Evolutionary conservation across 2,113 vertebrate genomes (phyloP).

Genomic region (Ursus arctos): DNA sequence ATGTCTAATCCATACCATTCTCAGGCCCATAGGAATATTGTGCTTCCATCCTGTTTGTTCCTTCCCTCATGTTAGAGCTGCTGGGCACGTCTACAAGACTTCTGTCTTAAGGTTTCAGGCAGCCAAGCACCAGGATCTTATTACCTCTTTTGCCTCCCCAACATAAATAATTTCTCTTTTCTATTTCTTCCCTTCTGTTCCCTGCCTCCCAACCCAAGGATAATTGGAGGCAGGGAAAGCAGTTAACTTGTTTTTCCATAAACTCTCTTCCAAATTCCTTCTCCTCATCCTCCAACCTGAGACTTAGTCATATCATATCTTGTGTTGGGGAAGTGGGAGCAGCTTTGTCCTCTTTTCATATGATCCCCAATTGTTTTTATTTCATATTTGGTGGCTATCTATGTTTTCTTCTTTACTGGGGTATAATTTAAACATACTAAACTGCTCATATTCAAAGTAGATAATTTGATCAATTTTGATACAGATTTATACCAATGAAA

Average conservation of each 20-base stretch:
- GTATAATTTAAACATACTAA: not conserved
- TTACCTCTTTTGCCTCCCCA: not conserved
- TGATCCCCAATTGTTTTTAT: not conserved
- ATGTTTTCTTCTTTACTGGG: not conserved
- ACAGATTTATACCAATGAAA: not conserved
- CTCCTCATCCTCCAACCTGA: not conserved
- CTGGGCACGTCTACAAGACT: not conserved
- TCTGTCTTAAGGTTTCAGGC: not conserved
- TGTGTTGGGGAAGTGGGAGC: accelerated
- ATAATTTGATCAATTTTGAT: not conserved
- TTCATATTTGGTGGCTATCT: not conserved
- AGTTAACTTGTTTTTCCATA: not conserved
- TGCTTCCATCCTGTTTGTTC: not conserved
- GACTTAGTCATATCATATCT: not conserved
- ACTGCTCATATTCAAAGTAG: not conserved
- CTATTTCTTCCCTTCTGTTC: not conserved
- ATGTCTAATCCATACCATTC: not conserved
- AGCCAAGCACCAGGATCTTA: not conserved
- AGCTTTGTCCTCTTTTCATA: not conserved
- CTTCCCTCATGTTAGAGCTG: not conserved
- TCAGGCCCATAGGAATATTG: not conserved
- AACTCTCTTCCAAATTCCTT: not conserved
- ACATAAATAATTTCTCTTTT: not conserved
- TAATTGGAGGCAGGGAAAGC: not conserved
- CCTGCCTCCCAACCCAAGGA: not conserved